Conservation (phyloP, 2,797 vertebrate species). For the Myripristis jacobus region DNA sequence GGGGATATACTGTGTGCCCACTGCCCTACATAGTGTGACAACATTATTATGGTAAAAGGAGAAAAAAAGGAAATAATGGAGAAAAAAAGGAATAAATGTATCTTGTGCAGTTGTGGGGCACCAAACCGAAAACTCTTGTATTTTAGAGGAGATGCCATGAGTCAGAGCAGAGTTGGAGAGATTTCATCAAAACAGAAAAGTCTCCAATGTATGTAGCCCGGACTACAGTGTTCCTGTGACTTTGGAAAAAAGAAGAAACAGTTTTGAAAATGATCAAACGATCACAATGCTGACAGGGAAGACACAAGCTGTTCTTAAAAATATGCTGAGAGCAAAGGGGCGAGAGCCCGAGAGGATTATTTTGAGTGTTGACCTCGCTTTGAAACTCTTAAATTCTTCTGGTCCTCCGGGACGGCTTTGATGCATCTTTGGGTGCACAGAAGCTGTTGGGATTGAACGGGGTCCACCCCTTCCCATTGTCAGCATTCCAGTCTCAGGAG, state of each 20-base stretch:
- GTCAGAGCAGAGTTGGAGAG: constrained; percentile 46
- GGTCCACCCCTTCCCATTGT: constrained; percentile 43
- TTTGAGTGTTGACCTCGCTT: constrained; percentile 51
- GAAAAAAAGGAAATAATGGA: background rate
- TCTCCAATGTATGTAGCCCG: background rate
- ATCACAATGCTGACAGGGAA: constrained; percentile 4
- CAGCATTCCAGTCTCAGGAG: constrained; percentile 57
- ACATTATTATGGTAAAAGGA: constrained; percentile 24
- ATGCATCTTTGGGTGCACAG: constrained; percentile 20
- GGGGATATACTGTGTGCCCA: constrained; percentile 58
- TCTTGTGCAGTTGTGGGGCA: constrained; percentile 25
- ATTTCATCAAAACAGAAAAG: constrained; percentile 31
- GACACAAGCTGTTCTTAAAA: constrained; percentile 4
- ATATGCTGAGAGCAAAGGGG: constrained; percentile 12
- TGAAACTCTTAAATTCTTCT: constrained; percentile 48
- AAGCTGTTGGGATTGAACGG: constrained; percentile 33
- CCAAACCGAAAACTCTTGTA: constrained; percentile 36
- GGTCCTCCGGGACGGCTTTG: constrained; percentile 48
- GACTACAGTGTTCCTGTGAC: background rate
- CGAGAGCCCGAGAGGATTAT: constrained; percentile 12
- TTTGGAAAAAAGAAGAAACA: constrained; percentile 4
- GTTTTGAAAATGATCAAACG: constrained; percentile 8
- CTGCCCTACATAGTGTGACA: constrained; percentile 33
- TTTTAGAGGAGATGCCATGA: constrained; percentile 1
- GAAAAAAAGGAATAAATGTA: constrained; percentile 54